phyloP scores from a whole-genome alignment of 2,797 vertebrate species.

The Characodon lateralis region DNA sequence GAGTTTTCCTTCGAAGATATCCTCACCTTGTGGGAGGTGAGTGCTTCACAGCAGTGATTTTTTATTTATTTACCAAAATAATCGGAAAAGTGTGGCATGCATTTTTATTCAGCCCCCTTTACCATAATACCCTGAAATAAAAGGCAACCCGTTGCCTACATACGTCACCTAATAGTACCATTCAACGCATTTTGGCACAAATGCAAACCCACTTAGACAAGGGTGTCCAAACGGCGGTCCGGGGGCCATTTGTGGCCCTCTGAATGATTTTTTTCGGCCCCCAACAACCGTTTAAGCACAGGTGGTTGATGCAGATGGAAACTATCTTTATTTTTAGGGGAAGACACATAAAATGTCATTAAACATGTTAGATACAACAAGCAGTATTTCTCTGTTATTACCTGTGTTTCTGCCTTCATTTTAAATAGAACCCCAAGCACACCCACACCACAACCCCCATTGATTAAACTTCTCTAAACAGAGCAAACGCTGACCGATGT shows the following conservation, averaged over 20 bases:
- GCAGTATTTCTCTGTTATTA: no score
- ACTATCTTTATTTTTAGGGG: background rate
- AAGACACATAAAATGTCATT: background rate
- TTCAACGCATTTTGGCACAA: background rate
- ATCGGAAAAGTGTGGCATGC: no score
- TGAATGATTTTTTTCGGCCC: background rate
- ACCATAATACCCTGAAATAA: background rate
- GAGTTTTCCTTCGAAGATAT: slow-evolving; percentile 92
- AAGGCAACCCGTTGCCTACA: background rate
- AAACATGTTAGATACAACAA: no score
- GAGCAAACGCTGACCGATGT: no score
- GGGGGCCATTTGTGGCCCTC: background rate
- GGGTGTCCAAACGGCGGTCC: background rate
- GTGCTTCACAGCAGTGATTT: slow-evolving; percentile 1
- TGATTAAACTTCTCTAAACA: no score
- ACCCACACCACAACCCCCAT: no score
- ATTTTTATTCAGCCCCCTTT: background rate
- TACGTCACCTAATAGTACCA: background rate
- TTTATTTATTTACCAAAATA: background rate
- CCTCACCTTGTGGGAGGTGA: slow-evolving; percentile 90
- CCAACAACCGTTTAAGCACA: background rate
- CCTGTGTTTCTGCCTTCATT: no score
- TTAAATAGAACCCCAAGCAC: no score
- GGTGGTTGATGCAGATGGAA: background rate
- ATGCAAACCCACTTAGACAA: no score